Percentiles rank a stretch among this genome's conserved stretches.
Conservation (phyloP, 2,797 vertebrate genomes). For the Cuniculus paca region DNA sequence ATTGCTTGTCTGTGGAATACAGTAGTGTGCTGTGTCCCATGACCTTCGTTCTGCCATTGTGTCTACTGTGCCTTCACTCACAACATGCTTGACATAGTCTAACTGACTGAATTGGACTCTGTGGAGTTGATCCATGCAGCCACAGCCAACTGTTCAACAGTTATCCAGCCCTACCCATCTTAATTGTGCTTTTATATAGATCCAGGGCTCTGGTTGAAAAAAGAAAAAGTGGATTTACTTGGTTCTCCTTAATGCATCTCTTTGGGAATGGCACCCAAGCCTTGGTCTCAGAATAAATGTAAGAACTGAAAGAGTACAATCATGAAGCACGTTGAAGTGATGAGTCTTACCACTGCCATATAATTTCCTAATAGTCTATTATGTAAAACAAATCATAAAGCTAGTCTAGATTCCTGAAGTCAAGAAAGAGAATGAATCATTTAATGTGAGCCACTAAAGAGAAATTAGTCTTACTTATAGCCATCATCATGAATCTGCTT, state of each 20-base stretch:
- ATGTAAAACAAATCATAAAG: not conserved
- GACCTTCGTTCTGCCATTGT: slow-evolving; percentile 47
- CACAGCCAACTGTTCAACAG: not conserved
- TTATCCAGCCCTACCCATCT: not conserved
- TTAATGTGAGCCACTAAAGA: not conserved
- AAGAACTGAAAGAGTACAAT: not conserved
- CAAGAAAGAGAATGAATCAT: not conserved
- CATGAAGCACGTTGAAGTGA: not conserved
- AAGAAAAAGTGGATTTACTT: not conserved
- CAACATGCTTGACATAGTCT: slow-evolving; percentile 26
- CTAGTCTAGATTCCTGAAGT: not conserved
- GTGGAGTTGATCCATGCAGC: not conserved
- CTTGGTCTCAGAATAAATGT: not conserved
- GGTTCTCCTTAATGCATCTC: not conserved
- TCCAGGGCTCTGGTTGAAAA: not conserved
- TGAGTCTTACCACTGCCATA: not conserved
- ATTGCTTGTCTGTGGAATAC: not conserved
- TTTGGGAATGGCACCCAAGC: accelerated
- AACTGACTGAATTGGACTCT: not conserved
- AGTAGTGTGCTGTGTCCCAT: slow-evolving; percentile 1
- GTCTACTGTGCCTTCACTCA: slow-evolving; percentile 58
- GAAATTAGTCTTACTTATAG: not conserved
- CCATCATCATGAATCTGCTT: not conserved
- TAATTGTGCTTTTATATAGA: not conserved
- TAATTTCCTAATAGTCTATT: not conserved